Percentiles rank a stretch among this genome's conserved stretches.
These are phyloP conservation scores for Anthopleura xanthogrammica DNA, from an alignment of 92 coral and sea anemone genomes.

Conservation along the genomic window DNA sequence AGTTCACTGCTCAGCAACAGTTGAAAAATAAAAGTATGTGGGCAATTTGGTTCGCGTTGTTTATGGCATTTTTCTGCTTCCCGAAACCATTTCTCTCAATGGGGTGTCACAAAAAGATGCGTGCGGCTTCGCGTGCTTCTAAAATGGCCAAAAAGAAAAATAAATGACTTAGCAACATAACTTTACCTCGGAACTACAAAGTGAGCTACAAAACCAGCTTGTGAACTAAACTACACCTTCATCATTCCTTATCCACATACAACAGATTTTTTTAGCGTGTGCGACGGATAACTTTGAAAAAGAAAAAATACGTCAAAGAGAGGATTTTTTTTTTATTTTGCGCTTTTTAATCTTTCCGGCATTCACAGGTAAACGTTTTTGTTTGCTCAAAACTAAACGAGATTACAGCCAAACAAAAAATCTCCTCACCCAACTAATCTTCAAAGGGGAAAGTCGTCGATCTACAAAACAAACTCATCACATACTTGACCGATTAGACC, in stretches of 20 bases:
- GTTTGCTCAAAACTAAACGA: background rate
- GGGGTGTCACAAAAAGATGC: slow-evolving; percentile 32
- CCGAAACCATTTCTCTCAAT: slow-evolving; percentile 10
- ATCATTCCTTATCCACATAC: background rate
- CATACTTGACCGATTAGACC: slow-evolving; percentile 12
- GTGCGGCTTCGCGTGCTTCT: slow-evolving; percentile 44
- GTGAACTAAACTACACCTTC: background rate
- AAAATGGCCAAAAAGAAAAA: slow-evolving; percentile 23
- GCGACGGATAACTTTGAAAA: too few relatives aligned
- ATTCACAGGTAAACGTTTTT: background rate
- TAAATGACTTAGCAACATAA: background rate
- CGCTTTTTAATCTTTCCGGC: background rate
- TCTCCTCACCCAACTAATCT: background rate
- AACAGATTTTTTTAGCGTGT: too few relatives aligned
- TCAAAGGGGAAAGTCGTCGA: slow-evolving; percentile 15
- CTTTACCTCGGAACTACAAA: background rate
- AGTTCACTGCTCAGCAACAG: slow-evolving; percentile 38
- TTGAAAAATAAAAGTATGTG: slow-evolving; percentile 24
- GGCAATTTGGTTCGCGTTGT: slow-evolving; percentile 38
- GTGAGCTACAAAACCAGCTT: background rate
- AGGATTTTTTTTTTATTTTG: background rate
- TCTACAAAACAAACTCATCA: slow-evolving; percentile 11
- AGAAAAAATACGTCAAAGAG: background rate
- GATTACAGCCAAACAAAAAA: background rate
- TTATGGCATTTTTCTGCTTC: slow-evolving; percentile 40